Base-by-base conservation (phyloP, 2,113 vertebrate genomes). In the Muscicapa adusta region DNA sequence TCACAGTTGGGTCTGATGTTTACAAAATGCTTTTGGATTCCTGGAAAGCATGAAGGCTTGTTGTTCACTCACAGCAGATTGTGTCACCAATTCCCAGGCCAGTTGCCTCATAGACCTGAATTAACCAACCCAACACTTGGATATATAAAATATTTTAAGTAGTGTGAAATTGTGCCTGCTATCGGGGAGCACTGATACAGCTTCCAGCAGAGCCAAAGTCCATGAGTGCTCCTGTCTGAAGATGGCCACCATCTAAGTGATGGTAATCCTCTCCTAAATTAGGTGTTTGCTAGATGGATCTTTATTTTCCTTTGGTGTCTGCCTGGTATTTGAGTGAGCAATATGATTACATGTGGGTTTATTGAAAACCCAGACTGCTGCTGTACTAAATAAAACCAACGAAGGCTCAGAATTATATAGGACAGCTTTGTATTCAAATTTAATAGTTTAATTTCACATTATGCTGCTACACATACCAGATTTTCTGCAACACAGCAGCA, bases 21-120 rank as follows among this genome's bases (percentile, higher is more conserved):
- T 90, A 84, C 65, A 88, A 34, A 92, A 88, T 72, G 43, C 75
- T 83, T 45, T 31, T 74, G 65, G 36, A 91, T 97, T 94, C 95
- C 88, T 96, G 75, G 79, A 95, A 96, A 94, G 94, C 24, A 1
- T 8, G 53, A 93, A 86, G 67, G 54, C 73, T 86, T 91, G 57
- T 86, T 95, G 66, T 86, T 95, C 33, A 3, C 80, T 92, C 72
- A 38, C 51, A 78, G 50, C 20, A 80, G 85, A 92, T 86, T 94
- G 85, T 95, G 91, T 95, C 88, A 90, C 75, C 7, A 22, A 53
- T 77, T 96, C 72, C 90, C 82, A 78, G 79, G 61, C 76, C 65
- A 53, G 61, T 95, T 96, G 85, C 88, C 53, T 92, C 94, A 86
- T 7, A 90, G 88, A 65, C 22, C 57, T 72, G 63, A 93, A 87